These are phyloP conservation scores for Fissipunctia ypsillon DNA, from an alignment of 2,888 invertebrate species.

Conservation along the genomic window DNA sequence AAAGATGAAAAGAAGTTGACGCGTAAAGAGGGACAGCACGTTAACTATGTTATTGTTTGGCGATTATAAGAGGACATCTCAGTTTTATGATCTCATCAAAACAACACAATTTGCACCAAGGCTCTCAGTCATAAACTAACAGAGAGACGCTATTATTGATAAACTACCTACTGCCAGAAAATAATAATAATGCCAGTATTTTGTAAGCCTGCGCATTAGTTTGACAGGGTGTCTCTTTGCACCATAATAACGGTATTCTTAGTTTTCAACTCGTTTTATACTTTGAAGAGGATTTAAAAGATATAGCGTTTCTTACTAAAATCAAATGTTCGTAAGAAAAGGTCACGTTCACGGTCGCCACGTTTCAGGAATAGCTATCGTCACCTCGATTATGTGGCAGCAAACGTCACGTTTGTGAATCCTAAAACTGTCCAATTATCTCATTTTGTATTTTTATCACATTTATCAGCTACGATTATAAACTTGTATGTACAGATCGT, in stretches of 20 bases:
- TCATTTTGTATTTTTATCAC: conserved; percentile 12
- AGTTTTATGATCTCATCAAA: conserved; percentile 21
- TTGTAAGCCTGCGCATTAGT: neutral
- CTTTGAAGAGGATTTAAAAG: neutral
- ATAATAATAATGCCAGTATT: neutral
- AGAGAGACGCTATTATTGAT: neutral
- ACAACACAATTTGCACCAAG: conserved; percentile 11
- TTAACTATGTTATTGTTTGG: conserved; percentile 10
- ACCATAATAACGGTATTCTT: neutral
- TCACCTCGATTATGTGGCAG: neutral
- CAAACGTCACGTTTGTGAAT: neutral
- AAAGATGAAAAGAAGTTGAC: too few species aligned
- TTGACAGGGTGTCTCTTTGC: neutral
- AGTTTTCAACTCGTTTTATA: neutral
- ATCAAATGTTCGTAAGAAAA: neutral
- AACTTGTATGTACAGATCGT: neutral
- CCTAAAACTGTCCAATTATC: neutral
- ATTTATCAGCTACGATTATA: neutral
- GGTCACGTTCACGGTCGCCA: too few species aligned
- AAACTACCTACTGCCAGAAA: conserved; percentile 6
- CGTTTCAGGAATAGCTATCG: neutral
- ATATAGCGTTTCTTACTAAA: conserved; percentile 20
- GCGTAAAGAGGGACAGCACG: too few species aligned
- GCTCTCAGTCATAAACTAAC: conserved; percentile 1
- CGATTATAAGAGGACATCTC: neutral